Evolutionary conservation across 2,797 vertebrate species (phyloP).

Genomic region (Pipistrellus pipistrellus): DNA sequence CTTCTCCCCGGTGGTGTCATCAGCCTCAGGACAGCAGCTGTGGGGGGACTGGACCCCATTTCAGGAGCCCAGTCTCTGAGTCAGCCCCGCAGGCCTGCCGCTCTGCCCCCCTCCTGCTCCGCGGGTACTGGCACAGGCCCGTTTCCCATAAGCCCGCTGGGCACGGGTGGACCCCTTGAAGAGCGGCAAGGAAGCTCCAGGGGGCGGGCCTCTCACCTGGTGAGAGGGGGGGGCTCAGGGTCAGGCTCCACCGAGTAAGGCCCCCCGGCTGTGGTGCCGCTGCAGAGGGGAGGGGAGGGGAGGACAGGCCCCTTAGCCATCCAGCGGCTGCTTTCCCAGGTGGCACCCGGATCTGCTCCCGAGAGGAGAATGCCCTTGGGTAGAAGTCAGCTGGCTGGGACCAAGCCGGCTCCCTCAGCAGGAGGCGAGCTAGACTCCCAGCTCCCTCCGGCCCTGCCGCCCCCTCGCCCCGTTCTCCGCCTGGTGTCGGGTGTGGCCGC

Average conservation of each 20-base stretch:
- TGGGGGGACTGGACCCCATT: neutral
- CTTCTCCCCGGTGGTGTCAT: conserved; percentile 22
- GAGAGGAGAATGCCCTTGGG: too few species aligned
- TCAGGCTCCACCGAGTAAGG: conserved; percentile 59
- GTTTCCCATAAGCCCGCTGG: neutral
- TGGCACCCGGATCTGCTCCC: too few species aligned
- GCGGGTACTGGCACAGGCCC: neutral
- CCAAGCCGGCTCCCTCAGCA: too few species aligned
- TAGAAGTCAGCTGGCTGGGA: too few species aligned
- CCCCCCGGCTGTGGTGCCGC: too few species aligned
- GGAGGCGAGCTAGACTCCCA: too few species aligned
- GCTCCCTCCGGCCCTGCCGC: too few species aligned
- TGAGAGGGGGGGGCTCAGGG: neutral
- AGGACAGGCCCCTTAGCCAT: too few species aligned
- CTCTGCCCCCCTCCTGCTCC: neutral
- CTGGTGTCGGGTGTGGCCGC: too few species aligned
- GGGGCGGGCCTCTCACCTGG: neutral
- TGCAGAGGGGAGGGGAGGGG: too few species aligned
- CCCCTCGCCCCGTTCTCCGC: too few species aligned
- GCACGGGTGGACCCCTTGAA: neutral
- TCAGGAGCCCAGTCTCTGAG: neutral
- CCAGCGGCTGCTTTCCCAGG: too few species aligned
- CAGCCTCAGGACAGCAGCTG: neutral
- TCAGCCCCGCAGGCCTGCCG: neutral
- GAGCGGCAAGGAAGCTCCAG: neutral